Evolutionary conservation across 2,113 vertebrate genomes (phyloP), one percentile per base, ranked within the genome.

Genomic region (cat (Felis catus)): DNA sequence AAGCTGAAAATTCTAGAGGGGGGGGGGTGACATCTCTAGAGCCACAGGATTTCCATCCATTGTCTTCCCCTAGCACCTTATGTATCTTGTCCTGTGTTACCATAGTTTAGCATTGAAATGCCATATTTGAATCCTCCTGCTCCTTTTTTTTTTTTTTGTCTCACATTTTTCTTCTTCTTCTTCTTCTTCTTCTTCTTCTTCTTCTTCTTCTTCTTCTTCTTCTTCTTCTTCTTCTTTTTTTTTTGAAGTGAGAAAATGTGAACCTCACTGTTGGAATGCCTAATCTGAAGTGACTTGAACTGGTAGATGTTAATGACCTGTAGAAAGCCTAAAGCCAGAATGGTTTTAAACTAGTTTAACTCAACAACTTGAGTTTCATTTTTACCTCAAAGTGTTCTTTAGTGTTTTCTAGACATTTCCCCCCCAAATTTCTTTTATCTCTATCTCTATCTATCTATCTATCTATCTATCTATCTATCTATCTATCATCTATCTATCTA

Each of bases 231-330:
- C n/a, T n/a, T n/a, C n/a, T 53, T 51, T 74, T 23, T n/a, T 97
- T 79, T 94, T 95, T 95, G 95, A 97, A 97, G 91, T 74, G 97
- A 98, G 79, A 94, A 98, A 96, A 97, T 95, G 87, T 96, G 80
- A 97, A 66, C 29, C 96, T 93, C 97, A 97, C 63, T 98, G 16
- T 39, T 97, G 74, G 53, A 27, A 88, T 89, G 39, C 55, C 95
- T 98, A 95, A 98, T 98, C 97, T 97, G 85, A 98, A 98, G 65
- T 98, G 91, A 97, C 84, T 96, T 96, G 78, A 96, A 96, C 66
- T 95, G 89, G 73, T 95, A 96, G 96, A 73, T 97, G 91, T 98
- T 98, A 98, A 97, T 97, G 91, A 96, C 51, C 14, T 97, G 55
- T 95, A 97, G 85, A 78, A 84, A 45, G 7, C 74, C 55, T 92